Base-by-base conservation (phyloP, 1,140 invertebrate genomes). In the Trypoxylus dichotomus region DNA sequence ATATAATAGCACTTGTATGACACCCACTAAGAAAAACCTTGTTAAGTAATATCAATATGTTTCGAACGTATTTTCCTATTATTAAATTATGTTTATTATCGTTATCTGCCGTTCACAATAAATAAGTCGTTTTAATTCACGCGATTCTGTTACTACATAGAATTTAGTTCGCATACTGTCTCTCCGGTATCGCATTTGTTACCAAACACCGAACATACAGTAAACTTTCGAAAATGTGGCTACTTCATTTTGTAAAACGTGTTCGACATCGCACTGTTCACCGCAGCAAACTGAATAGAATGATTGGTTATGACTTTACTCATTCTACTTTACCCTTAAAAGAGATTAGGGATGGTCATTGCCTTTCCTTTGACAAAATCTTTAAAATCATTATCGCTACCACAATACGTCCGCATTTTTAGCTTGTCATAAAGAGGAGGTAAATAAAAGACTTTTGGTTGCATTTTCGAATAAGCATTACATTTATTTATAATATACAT, bases 191-290 rank as follows among this genome's bases (percentile, higher is more conserved):
- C 25, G 8, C 21, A 27, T 63, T 63, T 63, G 21, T 63, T 63
- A 63, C 60, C 60, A 27, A 63, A 63, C 43, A 47, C 21, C 60
- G 60, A 63, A 63, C 21, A 63, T 11, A 63, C 19, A 41, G 21
- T 37, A 73, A 73, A 73, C 71, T 73, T 73, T 73, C 71, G 37
- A 73, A 73, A 73, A 37, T 73, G 32, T 21, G 3, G 37, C 71
- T 42, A 73, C 71, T 32, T 37, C 29, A 73, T 73, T 73, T 73
- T 73, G 21, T 73, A 73, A 73, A 73, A 73, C 71, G 37, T 73
- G 71, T 73, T 41, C 27, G 7, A 27, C 25, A 63, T 27, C 60
- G 60, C 24, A 63, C 60, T 25, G 43, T 47, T 19, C n/a, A 19
- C 60, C 60, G 60, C 60, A 5, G 10, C 2, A 29, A 42, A 73